Evolutionary conservation across 2,797 vertebrate species (phyloP).

Genomic region (Spheniscus humboldti): DNA sequence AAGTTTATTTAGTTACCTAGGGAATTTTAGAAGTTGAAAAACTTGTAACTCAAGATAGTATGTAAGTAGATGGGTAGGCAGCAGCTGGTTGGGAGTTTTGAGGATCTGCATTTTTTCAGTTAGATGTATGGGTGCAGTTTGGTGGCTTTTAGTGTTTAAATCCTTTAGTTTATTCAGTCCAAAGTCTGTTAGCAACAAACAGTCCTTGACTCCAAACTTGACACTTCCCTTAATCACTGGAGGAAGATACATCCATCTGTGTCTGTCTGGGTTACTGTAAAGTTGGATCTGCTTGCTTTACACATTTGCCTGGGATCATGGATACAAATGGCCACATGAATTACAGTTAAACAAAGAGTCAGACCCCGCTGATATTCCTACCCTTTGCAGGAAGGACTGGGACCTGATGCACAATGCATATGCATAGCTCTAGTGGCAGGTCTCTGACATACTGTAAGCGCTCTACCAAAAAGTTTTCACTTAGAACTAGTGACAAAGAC

Average conservation of each 20-base stretch:
- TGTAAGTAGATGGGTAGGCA: background rate
- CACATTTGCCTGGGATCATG: background rate
- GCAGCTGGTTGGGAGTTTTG: background rate
- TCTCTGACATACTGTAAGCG: background rate
- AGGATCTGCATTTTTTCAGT: background rate
- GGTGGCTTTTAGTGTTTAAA: background rate
- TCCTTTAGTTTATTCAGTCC: background rate
- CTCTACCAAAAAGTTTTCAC: background rate
- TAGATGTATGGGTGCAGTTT: background rate
- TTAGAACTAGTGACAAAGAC: background rate
- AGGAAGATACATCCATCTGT: background rate
- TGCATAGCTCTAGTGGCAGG: background rate
- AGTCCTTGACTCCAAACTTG: background rate
- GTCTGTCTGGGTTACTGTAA: background rate
- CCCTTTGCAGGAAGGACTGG: background rate
- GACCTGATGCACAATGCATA: background rate
- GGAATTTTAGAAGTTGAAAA: background rate
- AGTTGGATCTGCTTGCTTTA: background rate
- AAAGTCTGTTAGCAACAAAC: background rate
- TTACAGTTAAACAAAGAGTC: background rate
- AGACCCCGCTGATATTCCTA: background rate
- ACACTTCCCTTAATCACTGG: background rate
- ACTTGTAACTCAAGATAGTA: background rate
- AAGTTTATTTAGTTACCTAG: background rate
- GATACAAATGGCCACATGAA: background rate